These are phyloP conservation scores for Aspiorhynchus laticeps DNA, from an alignment of 2,113 vertebrate genomes.

Conservation along the genomic window DNA sequence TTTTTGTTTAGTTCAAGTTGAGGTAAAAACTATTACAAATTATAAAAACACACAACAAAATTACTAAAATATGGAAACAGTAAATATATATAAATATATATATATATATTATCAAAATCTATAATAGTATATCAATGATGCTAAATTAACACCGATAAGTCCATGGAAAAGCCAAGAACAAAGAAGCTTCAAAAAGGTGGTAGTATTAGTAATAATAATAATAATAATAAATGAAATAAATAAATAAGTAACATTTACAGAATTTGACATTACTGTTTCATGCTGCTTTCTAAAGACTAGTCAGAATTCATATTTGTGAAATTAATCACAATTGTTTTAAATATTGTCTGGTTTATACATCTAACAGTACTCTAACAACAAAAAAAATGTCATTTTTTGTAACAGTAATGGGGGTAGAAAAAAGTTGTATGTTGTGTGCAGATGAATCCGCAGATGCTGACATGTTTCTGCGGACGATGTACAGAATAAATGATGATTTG, in stretches of 20 bases:
- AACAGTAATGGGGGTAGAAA: too few relatives aligned
- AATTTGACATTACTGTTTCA: neutral
- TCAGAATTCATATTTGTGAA: neutral
- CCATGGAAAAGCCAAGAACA: too few relatives aligned
- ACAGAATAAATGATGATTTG: conserved; percentile 38
- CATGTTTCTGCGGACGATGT: neutral
- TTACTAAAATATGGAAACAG: neutral
- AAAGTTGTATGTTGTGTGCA: too few relatives aligned
- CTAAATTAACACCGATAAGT: too few relatives aligned
- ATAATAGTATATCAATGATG: too few relatives aligned
- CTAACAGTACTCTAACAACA: too few relatives aligned
- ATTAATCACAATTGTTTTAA: neutral
- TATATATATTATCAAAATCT: neutral
- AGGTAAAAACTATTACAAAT: neutral
- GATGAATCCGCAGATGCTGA: neutral
- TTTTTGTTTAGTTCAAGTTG: too few relatives aligned
- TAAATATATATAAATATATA: neutral
- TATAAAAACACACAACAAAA: neutral
- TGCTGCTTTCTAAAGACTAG: neutral
- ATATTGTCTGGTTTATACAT: too few relatives aligned
- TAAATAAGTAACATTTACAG: neutral
- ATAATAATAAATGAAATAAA: neutral
- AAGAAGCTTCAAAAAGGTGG: too few relatives aligned
- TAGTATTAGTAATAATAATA: too few relatives aligned
- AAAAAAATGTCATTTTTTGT: too few relatives aligned